Evolutionary conservation across 2,797 vertebrate genomes (phyloP), one percentile per base, ranked within the genome.

Genomic region (Pipistrellus kuhlii): DNA sequence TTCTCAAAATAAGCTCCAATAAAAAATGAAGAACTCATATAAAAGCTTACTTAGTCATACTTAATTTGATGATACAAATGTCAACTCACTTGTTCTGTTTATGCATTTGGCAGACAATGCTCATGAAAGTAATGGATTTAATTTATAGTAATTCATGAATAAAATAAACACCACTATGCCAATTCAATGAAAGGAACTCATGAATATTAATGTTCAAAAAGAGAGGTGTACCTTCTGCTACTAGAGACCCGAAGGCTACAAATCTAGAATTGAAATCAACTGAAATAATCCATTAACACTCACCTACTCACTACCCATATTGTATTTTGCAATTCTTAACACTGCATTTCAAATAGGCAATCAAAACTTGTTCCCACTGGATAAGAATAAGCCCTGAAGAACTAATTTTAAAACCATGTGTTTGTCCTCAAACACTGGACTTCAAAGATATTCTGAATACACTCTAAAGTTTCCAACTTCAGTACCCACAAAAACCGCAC

Each of bases 371-470:
- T 87, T 95, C 84, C 85, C n/a, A 62, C 18, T 57, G 94, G 87
- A 72, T 96, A 96, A 91, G 87, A 90, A 94, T 76, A 96, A 96
- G 81, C 91, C 91, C 87, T 0, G n/a, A 78, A 95, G 93, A 96
- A 89, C 72, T 91, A 30, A 23, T 91, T 93, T 81, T 68, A 92
- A 94, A 94, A 94, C 1, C 1, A 53, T 86, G 81, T 85, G 82
- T 93, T 95, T 96, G 51, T 96, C 21, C 89, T 95, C 32, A 77
- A 77, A 94, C 96, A 94, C 72, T 76, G 51, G 55, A 93, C 89
- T 95, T 97, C 90, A 93, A 94, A 95, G 95, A 90, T 91, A 88
- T 90, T 96, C 91, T 91, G 91, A 95, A 94, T 66, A 96, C 62
- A 87, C 57, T 73, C 94, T 94, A 95, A 96, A 93, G 38, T 95